phyloP scores from a whole-genome alignment of 1,140 invertebrate species.

The Gyrodactylus bullatarudis region DNA sequence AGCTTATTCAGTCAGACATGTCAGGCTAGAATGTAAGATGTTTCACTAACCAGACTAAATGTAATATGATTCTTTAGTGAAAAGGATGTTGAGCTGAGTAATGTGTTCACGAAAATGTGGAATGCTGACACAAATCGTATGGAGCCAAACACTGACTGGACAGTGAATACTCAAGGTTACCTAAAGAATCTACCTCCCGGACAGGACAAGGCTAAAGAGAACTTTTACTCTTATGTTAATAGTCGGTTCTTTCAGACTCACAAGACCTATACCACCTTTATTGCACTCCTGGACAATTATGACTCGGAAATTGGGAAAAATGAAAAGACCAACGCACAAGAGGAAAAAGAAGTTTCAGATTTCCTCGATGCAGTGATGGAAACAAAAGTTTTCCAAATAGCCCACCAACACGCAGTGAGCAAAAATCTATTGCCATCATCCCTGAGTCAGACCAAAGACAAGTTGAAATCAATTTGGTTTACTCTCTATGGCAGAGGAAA shows the following conservation, averaged over 20 bases:
- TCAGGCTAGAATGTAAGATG: no score
- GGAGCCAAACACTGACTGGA: not conserved
- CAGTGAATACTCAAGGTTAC: not conserved
- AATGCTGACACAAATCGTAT: not conserved
- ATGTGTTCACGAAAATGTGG: not conserved
- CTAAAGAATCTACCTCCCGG: not conserved
- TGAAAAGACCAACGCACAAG: not conserved
- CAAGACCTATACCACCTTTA: not conserved
- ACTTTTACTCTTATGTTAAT: not conserved
- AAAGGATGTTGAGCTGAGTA: not conserved
- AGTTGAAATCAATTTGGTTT: slow-evolving; percentile 1
- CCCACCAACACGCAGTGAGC: not conserved
- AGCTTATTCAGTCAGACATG: no score
- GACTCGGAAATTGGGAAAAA: not conserved
- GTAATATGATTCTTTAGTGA: not conserved
- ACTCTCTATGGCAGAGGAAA: not conserved
- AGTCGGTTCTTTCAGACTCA: no score
- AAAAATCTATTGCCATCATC: not conserved
- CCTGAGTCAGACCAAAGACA: not conserved
- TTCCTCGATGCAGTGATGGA: not conserved
- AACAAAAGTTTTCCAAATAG: not conserved
- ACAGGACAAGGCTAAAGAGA: not conserved
- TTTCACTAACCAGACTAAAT: not conserved
- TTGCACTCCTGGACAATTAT: not conserved
- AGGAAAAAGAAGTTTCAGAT: not conserved